These are phyloP conservation scores for Coranthus polyacanthus DNA, from an alignment of 2,797 vertebrate species.

Conservation along the genomic window DNA sequence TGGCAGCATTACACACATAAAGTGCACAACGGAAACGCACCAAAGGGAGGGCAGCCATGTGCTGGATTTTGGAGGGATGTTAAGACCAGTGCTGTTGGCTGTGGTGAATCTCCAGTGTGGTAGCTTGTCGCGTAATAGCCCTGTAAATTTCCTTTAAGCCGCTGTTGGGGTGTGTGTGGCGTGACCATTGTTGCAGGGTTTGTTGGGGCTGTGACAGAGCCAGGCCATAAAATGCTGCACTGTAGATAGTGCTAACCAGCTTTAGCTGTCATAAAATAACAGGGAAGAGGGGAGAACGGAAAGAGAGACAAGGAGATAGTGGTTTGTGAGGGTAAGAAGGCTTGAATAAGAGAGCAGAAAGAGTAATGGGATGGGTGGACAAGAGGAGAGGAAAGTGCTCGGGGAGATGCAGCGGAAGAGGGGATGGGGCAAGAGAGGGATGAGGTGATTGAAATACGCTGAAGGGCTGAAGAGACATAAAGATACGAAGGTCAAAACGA, in stretches of 20 bases:
- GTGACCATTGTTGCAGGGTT: conserved; percentile 61
- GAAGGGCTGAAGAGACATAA: conserved; percentile 56
- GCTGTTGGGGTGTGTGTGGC: conserved; percentile 61
- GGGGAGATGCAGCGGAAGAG: conserved; percentile 40
- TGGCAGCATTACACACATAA: background rate
- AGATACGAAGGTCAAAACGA: conserved; percentile 68
- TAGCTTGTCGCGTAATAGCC: conserved; percentile 72
- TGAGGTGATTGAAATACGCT: conserved; percentile 59
- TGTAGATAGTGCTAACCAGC: conserved; percentile 68
- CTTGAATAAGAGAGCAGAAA: conserved; percentile 52
- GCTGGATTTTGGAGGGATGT: conserved; percentile 58
- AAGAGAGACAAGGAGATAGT: conserved; percentile 24
- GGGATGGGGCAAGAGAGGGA: conserved; percentile 30
- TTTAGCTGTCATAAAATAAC: conserved; percentile 50
- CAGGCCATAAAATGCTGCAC: conserved; percentile 50
- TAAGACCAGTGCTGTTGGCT: conserved; percentile 67
- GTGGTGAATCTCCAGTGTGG: conserved; percentile 71
- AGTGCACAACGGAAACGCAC: conserved; percentile 18
- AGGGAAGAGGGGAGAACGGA: conserved; percentile 14
- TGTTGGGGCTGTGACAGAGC: conserved; percentile 65
- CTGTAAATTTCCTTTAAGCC: conserved; percentile 83
- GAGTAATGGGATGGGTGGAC: conserved; percentile 64
- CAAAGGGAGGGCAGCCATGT: conserved; percentile 48
- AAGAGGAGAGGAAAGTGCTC: conserved; percentile 38
- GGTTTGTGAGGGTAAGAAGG: conserved; percentile 53